Evolutionary conservation across 53 echinoderm and acorn worm genomes (phyloP), one percentile per base, ranked within the genome.

Genomic region (Hippasteria phrygiana): DNA sequence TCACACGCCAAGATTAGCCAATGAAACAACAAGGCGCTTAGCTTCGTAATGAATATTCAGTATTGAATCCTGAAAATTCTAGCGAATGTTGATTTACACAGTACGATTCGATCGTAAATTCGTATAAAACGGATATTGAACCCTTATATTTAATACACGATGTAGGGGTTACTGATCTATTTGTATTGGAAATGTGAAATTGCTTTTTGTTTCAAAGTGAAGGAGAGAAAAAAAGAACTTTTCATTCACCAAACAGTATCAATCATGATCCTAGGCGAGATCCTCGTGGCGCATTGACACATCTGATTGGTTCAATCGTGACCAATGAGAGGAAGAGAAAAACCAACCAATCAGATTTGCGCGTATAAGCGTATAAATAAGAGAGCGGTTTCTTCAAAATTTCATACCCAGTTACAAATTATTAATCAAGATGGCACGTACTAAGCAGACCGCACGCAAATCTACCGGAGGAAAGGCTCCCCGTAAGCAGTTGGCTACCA

Each of bases 381-480:
- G 17, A 16, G n/a, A 63, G 81, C 81, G 81, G 81, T 59, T 22
- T 20, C 27, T 87, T 51, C 53, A 26, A 71, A n/a, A 55, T 0
- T 71, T 50, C 72, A 72, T 87, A 72, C 26, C 59, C 87, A 54
- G 87, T 54, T 87, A 18, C 75, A 31, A 22, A 22, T 7, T 8
- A 20, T 7, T 18, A 59, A 24, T 24, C 59, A 59, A 59, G 59
- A 96, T 96, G 96, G 96, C 96, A 42, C 94, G 96, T 93, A 96
- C 96, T 64, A 96, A 96, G 92, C 96, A 96, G 76, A 96, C 96
- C 69, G 96, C 96, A 10, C 94, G 96, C 71, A 96, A 96, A 91
- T 96, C 96, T 70, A 96, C 96, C 45, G 96, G 96, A 76, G 96
- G 96, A 64, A 96, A 96, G 87, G 96, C 96, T 72, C 96, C 96